These are phyloP conservation scores for Crossocerus cetratus DNA, from an alignment of 2,888 invertebrate genomes.

Conservation along the genomic window DNA sequence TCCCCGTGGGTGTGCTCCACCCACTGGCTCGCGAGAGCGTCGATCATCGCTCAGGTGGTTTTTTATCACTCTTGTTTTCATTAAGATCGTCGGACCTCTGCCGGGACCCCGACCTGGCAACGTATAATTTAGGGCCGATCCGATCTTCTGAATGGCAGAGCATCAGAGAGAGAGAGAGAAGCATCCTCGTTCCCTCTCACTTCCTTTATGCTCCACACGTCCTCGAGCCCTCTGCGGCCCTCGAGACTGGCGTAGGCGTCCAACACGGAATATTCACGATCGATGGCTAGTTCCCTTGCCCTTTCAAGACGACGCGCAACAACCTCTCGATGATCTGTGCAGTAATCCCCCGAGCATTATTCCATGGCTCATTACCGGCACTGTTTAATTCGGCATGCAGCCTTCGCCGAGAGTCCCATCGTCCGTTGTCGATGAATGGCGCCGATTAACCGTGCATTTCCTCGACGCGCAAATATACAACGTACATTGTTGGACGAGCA, in stretches of 20 bases:
- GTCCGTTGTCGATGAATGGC: background rate
- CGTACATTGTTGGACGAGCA: background rate
- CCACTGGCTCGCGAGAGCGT: slow-evolving; percentile 36
- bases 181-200: slow-evolving; percentile 18
- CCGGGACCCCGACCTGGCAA: slow-evolving; percentile 39
- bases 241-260: background rate
- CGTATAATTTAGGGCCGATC: slow-evolving; percentile 58
- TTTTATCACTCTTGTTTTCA: slow-evolving; percentile 42
- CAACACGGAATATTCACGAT: background rate
- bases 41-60: slow-evolving; percentile 39
- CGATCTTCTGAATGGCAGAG: slow-evolving; percentile 31
- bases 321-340: background rate
- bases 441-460: background rate
- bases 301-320: background rate
- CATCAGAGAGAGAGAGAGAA: background rate
- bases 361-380: background rate
- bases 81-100: slow-evolving; percentile 22
- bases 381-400: background rate
- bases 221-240: background rate
- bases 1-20: slow-evolving; percentile 17
- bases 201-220: background rate
- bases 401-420: background rate
- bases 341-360: background rate
- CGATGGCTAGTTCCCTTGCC: background rate
- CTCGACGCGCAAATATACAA: background rate